A percentile compares a stretch with the other conserved stretches of the same genome.
Conservation (phyloP, 2,888 invertebrate species). For the Amorpha juglandis region DNA sequence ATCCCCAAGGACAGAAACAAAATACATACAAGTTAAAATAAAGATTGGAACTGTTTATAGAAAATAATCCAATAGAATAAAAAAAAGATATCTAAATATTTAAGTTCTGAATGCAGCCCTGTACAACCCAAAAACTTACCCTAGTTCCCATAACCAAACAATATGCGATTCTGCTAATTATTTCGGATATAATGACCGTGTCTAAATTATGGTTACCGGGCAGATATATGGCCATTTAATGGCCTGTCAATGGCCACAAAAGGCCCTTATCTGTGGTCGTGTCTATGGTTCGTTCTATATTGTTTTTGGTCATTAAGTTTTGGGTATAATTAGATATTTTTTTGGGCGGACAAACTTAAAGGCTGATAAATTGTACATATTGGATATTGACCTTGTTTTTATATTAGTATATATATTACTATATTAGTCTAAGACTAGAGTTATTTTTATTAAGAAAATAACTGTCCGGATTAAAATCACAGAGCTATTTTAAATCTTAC, state of each 20-base stretch:
- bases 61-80: neutral
- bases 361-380: neutral
- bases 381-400: neutral
- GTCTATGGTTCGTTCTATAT: constrained; percentile 27
- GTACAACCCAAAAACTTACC: constrained; percentile 33
- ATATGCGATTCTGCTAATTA: constrained; percentile 64
- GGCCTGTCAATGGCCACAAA: constrained; percentile 42
- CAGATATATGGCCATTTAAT: constrained; percentile 65
- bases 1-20: no score
- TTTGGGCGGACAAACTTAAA: neutral
- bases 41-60: no score
- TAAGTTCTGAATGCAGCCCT: constrained; percentile 41
- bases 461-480: no score
- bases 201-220: constrained; percentile 59
- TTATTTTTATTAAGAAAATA: no score
- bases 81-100: neutral
- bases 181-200: constrained; percentile 56
- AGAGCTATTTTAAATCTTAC: no score
- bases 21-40: no score
- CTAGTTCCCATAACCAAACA: constrained; percentile 46
- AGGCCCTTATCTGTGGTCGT: constrained; percentile 37
- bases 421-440: no score
- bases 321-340: constrained; percentile 18
- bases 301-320: constrained; percentile 23
- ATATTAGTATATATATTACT: no score